These are phyloP conservation scores for Coenobita brevimanus DNA, from an alignment of 1,140 invertebrate species.

Conservation along the genomic window DNA sequence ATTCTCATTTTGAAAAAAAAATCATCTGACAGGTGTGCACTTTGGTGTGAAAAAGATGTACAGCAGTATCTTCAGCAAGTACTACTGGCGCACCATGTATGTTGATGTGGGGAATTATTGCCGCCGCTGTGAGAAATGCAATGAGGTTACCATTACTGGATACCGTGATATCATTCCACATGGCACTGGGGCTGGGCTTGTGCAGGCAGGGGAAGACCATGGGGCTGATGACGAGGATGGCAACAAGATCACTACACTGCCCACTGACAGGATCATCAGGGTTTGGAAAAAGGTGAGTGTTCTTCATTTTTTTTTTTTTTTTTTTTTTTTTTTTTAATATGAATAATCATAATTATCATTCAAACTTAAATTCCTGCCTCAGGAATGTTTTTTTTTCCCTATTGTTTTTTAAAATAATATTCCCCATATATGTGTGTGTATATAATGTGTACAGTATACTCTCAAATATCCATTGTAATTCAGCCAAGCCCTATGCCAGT, in stretches of 20 bases:
- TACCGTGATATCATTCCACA: background rate
- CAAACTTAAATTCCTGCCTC: no score
- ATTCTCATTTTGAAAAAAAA: no score
- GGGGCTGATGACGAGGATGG: slow-evolving; percentile 45
- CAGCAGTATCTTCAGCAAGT: slow-evolving; percentile 67
- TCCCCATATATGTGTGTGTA: no score
- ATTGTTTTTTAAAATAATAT: no score
- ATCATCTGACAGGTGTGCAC: slow-evolving; percentile 73
- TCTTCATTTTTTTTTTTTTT: background rate
- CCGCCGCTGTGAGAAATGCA: slow-evolving; percentile 71
- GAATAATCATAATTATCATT: no score
- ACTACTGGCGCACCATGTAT: slow-evolving; percentile 73
- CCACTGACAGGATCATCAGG: slow-evolving; percentile 59
- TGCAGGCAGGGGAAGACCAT: no score
- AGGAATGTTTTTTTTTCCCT: no score
- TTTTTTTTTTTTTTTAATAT: background rate
- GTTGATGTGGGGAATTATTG: slow-evolving; percentile 71
- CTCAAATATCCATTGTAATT: no score
- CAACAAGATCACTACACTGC: slow-evolving; percentile 48
- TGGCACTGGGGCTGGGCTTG: background rate
- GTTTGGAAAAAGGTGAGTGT: slow-evolving; percentile 70
- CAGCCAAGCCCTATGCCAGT: no score
- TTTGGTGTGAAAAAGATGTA: slow-evolving; percentile 73
- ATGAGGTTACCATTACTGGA: slow-evolving; percentile 59
- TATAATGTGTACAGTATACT: no score